phyloP scores from a whole-genome alignment of 2,888 invertebrate species.

The Drosophila limbata region DNA sequence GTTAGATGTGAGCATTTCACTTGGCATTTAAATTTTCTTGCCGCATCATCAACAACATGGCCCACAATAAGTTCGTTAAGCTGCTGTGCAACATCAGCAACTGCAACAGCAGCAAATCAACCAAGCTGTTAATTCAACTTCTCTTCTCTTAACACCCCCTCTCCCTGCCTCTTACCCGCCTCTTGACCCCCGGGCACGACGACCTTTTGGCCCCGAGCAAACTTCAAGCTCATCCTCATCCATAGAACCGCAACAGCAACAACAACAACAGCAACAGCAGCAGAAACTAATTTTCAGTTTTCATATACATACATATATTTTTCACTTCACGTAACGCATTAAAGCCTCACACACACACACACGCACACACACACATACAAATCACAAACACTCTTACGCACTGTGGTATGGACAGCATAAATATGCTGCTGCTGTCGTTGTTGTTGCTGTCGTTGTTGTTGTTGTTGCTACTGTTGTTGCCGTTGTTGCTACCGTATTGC shows the following conservation, averaged over 20 bases:
- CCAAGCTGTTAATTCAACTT: slow-evolving; percentile 25
- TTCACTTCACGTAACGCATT: slow-evolving; percentile 68
- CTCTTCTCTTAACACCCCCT: neutral
- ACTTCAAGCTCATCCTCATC: slow-evolving; percentile 13
- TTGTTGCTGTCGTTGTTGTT: slow-evolving; percentile 32
- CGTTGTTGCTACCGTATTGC: slow-evolving; percentile 59
- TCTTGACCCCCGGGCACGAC: slow-evolving; percentile 30
- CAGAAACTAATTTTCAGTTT: slow-evolving; percentile 70
- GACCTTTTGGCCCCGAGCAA: slow-evolving; percentile 54
- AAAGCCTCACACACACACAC: slow-evolving; percentile 37
- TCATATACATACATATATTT: slow-evolving; percentile 50
- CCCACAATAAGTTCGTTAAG: slow-evolving; percentile 70
- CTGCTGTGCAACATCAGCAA: slow-evolving; percentile 33
- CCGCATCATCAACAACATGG: slow-evolving; percentile 64
- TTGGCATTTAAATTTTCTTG: slow-evolving; percentile 57
- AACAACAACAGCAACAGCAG: slow-evolving; percentile 16
- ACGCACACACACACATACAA: slow-evolving; percentile 22
- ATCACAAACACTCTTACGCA: slow-evolving; percentile 1
- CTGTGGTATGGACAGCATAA: slow-evolving; percentile 39
- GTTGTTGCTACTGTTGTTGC: slow-evolving; percentile 35
- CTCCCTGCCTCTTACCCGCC: neutral
- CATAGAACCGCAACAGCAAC: slow-evolving; percentile 37
- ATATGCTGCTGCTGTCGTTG: slow-evolving; percentile 32
- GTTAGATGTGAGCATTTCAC: neutral
- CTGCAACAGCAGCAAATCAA: slow-evolving; percentile 24